Conservation (phyloP, 2,888 invertebrate genomes). For the Anthophora plumipes region DNA sequence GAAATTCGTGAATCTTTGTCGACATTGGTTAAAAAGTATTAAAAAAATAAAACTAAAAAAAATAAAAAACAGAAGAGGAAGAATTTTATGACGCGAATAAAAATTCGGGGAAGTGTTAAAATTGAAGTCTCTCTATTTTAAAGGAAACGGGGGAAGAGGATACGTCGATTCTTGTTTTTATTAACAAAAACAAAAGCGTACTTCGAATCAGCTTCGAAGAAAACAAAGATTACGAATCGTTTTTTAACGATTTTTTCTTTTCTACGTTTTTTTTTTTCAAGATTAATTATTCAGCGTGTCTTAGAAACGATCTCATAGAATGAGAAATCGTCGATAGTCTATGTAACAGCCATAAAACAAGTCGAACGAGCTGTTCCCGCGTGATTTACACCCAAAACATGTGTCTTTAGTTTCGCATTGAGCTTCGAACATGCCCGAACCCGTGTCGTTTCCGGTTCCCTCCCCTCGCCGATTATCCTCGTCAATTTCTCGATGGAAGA, state of each 20-base stretch:
- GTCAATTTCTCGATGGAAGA: constrained; percentile 18
- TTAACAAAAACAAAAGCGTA: not conserved
- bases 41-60: too few relatives aligned
- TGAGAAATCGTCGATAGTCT: constrained; percentile 10
- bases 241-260: not conserved
- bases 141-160: too few relatives aligned
- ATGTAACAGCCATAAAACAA: constrained; percentile 22
- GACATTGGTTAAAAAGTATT: not conserved
- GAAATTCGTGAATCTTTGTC: constrained; percentile 1
- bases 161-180: not conserved
- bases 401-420: constrained; percentile 72
- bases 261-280: not conserved
- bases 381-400: constrained; percentile 78
- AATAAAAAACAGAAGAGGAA: too few relatives aligned
- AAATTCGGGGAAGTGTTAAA: too few relatives aligned
- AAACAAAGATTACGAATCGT: not conserved
- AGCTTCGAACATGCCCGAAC: constrained; percentile 73
- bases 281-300: not conserved
- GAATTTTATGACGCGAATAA: too few relatives aligned
- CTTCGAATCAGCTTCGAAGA: not conserved
- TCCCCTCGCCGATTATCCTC: constrained; percentile 16
- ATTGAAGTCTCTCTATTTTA: too few relatives aligned
- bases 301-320: not conserved
- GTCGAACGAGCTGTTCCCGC: constrained; percentile 23
- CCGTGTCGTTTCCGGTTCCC: constrained; percentile 66